Conservation (phyloP, 1,140 invertebrate species). For the Mya arenaria region DNA sequence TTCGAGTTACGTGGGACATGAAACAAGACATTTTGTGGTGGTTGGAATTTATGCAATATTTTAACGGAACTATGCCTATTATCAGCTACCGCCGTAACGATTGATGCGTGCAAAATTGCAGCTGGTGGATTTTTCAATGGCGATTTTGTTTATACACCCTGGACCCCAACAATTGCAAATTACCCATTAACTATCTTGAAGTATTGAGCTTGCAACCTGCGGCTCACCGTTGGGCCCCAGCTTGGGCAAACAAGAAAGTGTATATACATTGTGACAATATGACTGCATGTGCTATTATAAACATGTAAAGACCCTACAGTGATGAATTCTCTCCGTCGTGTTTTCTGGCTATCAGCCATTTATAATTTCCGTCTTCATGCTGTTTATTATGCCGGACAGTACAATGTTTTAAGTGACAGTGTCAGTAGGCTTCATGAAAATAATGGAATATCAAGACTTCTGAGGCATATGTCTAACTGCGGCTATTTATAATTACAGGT, state of each 20-base stretch:
- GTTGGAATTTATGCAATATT: slow-evolving; percentile 6
- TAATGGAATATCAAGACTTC: background rate
- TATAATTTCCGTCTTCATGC: slow-evolving; percentile 6
- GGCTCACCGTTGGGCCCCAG: background rate
- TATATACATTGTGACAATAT: slow-evolving; percentile 9
- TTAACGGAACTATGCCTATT: slow-evolving; percentile 13
- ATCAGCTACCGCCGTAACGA: background rate
- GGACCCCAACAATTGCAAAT: background rate
- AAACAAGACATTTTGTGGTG: slow-evolving; percentile 8
- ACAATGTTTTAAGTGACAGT: background rate
- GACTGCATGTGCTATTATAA: slow-evolving; percentile 8
- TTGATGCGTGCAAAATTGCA: slow-evolving; percentile 3
- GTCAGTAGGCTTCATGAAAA: slow-evolving; percentile 16
- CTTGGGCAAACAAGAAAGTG: background rate
- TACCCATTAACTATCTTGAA: slow-evolving; percentile 11
- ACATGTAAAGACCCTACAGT: background rate
- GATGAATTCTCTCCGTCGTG: background rate
- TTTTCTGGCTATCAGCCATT: slow-evolving; percentile 4
- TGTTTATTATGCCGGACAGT: background rate
- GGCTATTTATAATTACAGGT: background rate
- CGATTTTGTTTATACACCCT: slow-evolving; percentile 6
- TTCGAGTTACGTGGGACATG: background rate
- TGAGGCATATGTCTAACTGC: background rate
- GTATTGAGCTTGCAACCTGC: background rate
- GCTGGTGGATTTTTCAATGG: background rate